These are phyloP conservation scores for Lamellibrachia satsuma DNA, from an alignment of 2,888 invertebrate genomes.

Conservation along the genomic window DNA sequence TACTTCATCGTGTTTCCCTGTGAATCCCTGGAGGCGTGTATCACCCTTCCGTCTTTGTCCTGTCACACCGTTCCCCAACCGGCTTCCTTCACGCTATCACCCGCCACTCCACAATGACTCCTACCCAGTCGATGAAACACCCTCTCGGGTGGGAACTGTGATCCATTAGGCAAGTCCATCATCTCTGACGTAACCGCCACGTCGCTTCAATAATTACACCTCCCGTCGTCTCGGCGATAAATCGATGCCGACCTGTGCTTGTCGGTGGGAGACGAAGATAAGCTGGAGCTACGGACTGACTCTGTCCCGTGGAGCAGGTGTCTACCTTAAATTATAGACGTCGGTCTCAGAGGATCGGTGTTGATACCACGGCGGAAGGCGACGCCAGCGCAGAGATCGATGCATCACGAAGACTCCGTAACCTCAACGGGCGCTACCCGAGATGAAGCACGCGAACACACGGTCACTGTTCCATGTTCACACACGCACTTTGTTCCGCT, in stretches of 20 bases:
- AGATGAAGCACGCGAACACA: background rate
- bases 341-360: background rate
- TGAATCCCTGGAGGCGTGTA: background rate
- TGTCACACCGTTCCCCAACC: background rate
- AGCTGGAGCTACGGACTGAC: background rate
- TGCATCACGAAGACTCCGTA: background rate
- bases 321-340: background rate
- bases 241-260: background rate
- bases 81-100: background rate
- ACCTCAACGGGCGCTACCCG: background rate
- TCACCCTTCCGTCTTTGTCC: background rate
- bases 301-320: background rate
- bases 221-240: slow-evolving; percentile 12
- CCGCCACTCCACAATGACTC: background rate
- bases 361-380: background rate
- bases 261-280: slow-evolving; percentile 12
- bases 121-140: background rate
- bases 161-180: background rate
- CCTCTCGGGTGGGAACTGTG: background rate
- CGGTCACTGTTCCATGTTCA: background rate
- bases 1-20: background rate
- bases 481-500: background rate
- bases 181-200: background rate
- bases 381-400: background rate
- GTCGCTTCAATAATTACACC: background rate